Evolutionary conservation across 2,797 vertebrate species (phyloP).

Genomic region (Nannoperca obscura): DNA sequence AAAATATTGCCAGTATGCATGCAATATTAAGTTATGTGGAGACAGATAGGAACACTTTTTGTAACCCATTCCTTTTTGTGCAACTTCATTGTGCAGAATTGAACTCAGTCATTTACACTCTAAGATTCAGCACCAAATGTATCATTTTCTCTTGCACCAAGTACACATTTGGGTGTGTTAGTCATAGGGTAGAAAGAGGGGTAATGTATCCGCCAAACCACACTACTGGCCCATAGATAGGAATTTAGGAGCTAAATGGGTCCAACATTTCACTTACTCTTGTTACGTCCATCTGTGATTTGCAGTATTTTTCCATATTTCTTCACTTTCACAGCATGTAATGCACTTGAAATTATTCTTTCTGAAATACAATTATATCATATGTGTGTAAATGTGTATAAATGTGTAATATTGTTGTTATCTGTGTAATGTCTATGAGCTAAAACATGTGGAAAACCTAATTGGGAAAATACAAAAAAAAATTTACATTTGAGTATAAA

Average conservation of each 20-base stretch:
- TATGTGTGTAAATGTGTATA: too few relatives aligned
- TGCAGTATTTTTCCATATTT: conserved; percentile 66
- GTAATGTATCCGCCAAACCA: conserved; percentile 72
- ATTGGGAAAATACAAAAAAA: not conserved
- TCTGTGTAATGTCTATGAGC: not conserved
- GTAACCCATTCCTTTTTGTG: conserved; percentile 8
- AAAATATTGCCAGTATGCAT: conserved; percentile 54
- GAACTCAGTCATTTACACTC: conserved; percentile 40
- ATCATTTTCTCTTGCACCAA: conserved; percentile 55
- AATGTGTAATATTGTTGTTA: conserved; percentile 3
- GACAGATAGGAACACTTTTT: conserved; percentile 47
- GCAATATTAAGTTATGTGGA: conserved; percentile 54
- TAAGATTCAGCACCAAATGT: conserved; percentile 55
- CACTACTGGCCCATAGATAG: conserved; percentile 75
- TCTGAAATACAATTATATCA: not conserved
- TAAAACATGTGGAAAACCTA: not conserved
- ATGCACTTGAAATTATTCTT: conserved; percentile 45
- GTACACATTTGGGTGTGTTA: conserved; percentile 69
- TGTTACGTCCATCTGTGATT: conserved; percentile 66
- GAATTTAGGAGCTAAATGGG: conserved; percentile 71
- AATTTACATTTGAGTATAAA: not conserved
- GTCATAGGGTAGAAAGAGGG: conserved; percentile 62
- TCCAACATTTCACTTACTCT: conserved; percentile 74
- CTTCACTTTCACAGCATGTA: conserved; percentile 43
- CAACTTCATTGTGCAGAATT: conserved; percentile 42